Base-by-base conservation (phyloP, 1,140 invertebrate species). In the Metaphire vulgaris region DNA sequence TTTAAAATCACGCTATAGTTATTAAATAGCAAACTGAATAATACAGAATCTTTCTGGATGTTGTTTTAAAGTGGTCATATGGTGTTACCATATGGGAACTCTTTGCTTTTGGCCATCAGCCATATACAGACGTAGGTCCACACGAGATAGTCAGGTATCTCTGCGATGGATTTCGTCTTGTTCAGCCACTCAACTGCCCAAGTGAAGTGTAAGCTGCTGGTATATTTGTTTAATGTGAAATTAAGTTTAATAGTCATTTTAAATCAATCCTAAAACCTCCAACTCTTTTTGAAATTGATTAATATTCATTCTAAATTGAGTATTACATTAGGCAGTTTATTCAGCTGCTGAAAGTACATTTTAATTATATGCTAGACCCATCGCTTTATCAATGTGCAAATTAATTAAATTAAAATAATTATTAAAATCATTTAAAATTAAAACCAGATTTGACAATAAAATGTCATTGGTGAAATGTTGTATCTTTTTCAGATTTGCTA, bases 61-160 rank as follows among this genome's bases (percentile, higher is more conserved):
- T n/a, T n/a, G n/a, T n/a, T n/a, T n/a, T n/a, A n/a, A n/a, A 95
- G 92, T 98, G 95, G 95, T 91, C 94, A 6, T 92, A 96, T 88
- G 96, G 95, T 30, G 93, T 98, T 33, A 90, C 95, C 34, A 87
- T 97, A 69, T 98, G 96, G 96, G 96, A 98, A 85, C 85, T 98
- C 82, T 91, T 94, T 77, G 97, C 94, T 0, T 87, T 96, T 76
- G 94, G 91, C 28, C 91, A 93, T 78, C 90, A 93, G 80, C 95
- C 95, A 0, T 93, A 93, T 81, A 89, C 91, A 2, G 94, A 97
- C 83, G 90, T 98, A 31, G 93, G 96, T 85, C 92, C 93, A 66
- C 95, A 94, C 83, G 95, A 97, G 85, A 92, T 97, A 87, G 90
- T 90, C 68, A 90, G 90, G 29, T 96, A 92, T 87, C 89, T 97